phyloP scores from a whole-genome alignment of 2,888 invertebrate species.

The Peribatodes rhomboidaria region DNA sequence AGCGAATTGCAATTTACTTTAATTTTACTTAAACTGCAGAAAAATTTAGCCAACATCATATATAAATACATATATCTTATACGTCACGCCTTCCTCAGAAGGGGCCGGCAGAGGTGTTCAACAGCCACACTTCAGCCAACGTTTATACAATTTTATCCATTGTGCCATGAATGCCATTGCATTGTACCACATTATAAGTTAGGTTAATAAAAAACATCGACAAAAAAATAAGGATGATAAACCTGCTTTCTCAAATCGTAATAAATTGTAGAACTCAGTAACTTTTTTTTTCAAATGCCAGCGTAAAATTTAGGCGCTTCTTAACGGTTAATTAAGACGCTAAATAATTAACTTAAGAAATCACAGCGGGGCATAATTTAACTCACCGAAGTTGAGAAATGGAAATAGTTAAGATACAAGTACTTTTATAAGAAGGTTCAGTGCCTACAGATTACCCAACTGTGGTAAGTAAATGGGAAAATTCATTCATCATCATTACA shows the following conservation, averaged over 20 bases:
- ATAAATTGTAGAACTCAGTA: neutral
- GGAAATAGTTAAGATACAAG: neutral
- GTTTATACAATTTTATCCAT: slow-evolving; percentile 1
- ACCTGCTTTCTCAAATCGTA: neutral
- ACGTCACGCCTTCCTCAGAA: no score
- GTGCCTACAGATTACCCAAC: no score
- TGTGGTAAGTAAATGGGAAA: no score
- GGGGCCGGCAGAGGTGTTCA: no score
- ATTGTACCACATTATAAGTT: neutral
- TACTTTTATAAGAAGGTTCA: neutral
- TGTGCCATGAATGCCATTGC: neutral
- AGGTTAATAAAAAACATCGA: neutral
- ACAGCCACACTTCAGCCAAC: slow-evolving; percentile 6
- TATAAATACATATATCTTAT: no score
- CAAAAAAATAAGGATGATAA: neutral
- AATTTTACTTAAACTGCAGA: no score
- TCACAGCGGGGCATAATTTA: neutral
- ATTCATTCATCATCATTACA: no score
- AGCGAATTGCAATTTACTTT: no score
- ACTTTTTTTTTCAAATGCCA: no score
- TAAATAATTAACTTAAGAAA: slow-evolving; percentile 1
- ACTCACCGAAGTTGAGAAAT: neutral
- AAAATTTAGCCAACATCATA: no score
- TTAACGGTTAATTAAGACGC: neutral
- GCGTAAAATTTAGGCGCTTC: neutral